These are phyloP conservation scores for Micrasema minimum DNA, from an alignment of 1,140 invertebrate species.

Conservation along the genomic window DNA sequence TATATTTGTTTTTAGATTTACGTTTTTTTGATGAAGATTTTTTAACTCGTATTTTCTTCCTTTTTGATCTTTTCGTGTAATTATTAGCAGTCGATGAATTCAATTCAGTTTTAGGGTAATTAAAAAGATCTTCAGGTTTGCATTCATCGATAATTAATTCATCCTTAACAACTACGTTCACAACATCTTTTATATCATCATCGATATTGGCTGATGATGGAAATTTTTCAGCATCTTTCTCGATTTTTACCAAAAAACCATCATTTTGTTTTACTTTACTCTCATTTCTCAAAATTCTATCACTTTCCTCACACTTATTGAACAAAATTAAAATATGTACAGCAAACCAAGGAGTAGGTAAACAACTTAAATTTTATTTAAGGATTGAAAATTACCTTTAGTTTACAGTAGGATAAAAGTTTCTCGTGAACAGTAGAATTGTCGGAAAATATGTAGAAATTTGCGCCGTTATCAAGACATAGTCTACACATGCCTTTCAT, in stretches of 20 bases:
- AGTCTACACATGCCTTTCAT: constrained; percentile 29
- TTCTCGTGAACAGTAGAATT: constrained; percentile 29
- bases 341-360: too few relatives aligned
- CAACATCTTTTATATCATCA: too few relatives aligned
- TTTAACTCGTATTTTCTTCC: too few relatives aligned
- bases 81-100: too few relatives aligned
- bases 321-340: too few relatives aligned
- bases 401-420: constrained; percentile 33
- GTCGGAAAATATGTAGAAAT: constrained; percentile 8
- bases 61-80: too few relatives aligned
- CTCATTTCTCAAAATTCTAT: constrained; percentile 38
- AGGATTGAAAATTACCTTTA: constrained; percentile 4
- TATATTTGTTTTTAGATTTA: background rate
- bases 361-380: too few relatives aligned
- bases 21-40: constrained; percentile 10
- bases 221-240: too few relatives aligned
- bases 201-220: too few relatives aligned
- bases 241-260: too few relatives aligned
- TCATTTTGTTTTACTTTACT: background rate
- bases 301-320: constrained; percentile 40
- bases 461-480: constrained; percentile 7
- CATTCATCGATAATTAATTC: background rate
- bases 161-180: background rate
- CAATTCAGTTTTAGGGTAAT: too few relatives aligned
- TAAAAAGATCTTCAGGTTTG: too few relatives aligned